Evolutionary conservation across 1,140 invertebrate genomes (phyloP), one percentile per base, ranked within the genome.

Genomic region (Sogatella furcifera): DNA sequence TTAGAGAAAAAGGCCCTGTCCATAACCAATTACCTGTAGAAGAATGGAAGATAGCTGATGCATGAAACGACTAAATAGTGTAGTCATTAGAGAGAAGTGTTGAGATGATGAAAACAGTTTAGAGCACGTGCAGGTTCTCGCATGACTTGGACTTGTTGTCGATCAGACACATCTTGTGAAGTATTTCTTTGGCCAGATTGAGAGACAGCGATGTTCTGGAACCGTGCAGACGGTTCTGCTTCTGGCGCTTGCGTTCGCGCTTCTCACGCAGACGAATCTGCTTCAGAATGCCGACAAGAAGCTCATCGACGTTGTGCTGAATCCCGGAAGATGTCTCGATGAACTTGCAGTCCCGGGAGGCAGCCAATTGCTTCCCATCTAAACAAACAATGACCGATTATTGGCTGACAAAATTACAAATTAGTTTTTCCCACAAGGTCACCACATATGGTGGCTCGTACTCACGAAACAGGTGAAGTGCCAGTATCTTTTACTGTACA

Each of bases 281-380:
- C 72, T 91, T 93, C 28, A 95, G 74, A 54, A 92, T 84, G 1
- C 91, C 90, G 0, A 94, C 91, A 15, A 95, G 77, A 22, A 95
- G 80, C 69, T 94, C 91, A 71, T 94, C 91, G 13, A 95, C 90
- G 67, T 93, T 92, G 74, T 95, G 90, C 71, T 93, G 89, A 66
- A 95, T 90, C 1, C 90, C 90, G 57, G 86, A 88, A 0, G 90
- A 94, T 0, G 90, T 92, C 72, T 95, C 92, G 63, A 94, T 93
- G 76, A 92, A 95, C 74, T 95, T 95, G 73, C 87, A 90, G 70
- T 92, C 89, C 68, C 85, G 81, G n/a, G 86, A 85, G 41, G 84
- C 85, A 0, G 91, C 91, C 65, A 94, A 71, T 21, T 84, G 79
- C 74, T 92, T 94, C 0, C 91, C 90, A 71, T 93, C 91, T 95